Evolutionary conservation across 2,888 invertebrate species (phyloP), one percentile per base, ranked within the genome.

Genomic region (Dryobotodes eremita): DNA sequence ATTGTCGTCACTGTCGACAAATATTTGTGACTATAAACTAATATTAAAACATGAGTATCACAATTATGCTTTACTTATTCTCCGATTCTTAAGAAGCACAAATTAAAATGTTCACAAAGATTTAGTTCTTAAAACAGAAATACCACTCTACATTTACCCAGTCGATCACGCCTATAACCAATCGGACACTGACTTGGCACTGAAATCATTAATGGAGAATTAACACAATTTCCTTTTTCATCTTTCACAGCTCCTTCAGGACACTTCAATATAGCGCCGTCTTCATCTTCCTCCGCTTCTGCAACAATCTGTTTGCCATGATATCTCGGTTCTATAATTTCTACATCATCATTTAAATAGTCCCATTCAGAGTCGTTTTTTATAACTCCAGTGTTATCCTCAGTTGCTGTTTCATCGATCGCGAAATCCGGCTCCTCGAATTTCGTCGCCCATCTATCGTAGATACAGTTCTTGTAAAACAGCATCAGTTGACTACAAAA

Each of bases 131-230:
- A 88, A 79, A 80, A 88, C 55, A 71, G 91, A 84, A 95, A 93
- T 7, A 87, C 80, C 7, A 90, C 77, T 89, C 95, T 91, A 74
- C 96, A 96, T 79, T 89, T 92, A 4, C 96, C 96, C 10, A 94
- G 85, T 89, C 93, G 90, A 80, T 96, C 96, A 26, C 84, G 89
- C 75, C 92, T 93, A 62, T 95, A 96, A 0, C 96, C 96, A 31
- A 82, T 70, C 0, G 96, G 96, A 78, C 96, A 96, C 70, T 96
- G 95, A 64, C 82, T 88, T 2, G 96, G 96, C 26, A 96, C 89
- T 4, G 94, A 91, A 69, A 96, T 80, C n/a, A 96, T 92, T 69
- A 94, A 90, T 75, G 92, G 94, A 15, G 94, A 94, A 81, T 94
- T 94, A 7, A 92, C 90, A 89, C 92, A 92, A 4, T 85, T 84